Conservation (phyloP, 2,797 vertebrate species). For the Sardinella longiceps region DNA sequence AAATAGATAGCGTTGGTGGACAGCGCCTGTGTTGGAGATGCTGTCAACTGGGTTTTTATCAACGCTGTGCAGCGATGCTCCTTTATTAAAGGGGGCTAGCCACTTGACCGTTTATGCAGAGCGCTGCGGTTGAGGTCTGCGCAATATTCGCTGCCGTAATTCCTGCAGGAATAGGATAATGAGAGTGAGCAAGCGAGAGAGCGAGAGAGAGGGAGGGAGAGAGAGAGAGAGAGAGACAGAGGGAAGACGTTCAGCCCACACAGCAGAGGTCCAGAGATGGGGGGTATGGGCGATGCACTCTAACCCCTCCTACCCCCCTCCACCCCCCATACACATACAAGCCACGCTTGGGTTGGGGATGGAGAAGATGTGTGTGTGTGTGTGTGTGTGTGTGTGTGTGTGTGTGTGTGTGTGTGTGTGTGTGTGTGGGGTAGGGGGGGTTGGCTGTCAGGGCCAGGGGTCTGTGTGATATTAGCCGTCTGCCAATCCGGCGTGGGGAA, state of each 20-base stretch:
- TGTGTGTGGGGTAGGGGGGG: conserved; percentile 43
- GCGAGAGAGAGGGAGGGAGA: conserved; percentile 15
- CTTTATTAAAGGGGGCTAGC: conserved; percentile 23
- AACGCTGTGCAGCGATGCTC: conserved; percentile 10
- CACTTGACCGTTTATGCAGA: conserved; percentile 22
- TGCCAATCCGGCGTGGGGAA: conserved; percentile 83
- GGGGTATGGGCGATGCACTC: conserved; percentile 66
- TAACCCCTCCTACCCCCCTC: conserved; percentile 55
- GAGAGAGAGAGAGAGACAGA: conserved; percentile 53
- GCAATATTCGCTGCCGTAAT: conserved; percentile 36
- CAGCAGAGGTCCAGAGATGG: conserved; percentile 64
- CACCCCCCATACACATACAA: conserved; percentile 53
- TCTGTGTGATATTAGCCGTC: conserved; percentile 86
- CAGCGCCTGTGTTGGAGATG: background rate
- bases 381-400: background rate
- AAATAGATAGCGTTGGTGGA: conserved; percentile 10
- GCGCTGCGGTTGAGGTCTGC: conserved; percentile 21
- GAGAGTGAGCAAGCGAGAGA: conserved; percentile 28
- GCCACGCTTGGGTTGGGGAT: conserved; percentile 57
- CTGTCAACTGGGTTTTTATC: conserved; percentile 12
- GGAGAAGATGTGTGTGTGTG: background rate
- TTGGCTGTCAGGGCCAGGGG: conserved; percentile 78
- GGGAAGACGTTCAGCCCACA: conserved; percentile 72
- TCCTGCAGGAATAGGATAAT: conserved; percentile 70
- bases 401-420: background rate